Evolutionary conservation across 2,797 vertebrate species (phyloP).

Genomic region (Miopithecus talapoin): DNA sequence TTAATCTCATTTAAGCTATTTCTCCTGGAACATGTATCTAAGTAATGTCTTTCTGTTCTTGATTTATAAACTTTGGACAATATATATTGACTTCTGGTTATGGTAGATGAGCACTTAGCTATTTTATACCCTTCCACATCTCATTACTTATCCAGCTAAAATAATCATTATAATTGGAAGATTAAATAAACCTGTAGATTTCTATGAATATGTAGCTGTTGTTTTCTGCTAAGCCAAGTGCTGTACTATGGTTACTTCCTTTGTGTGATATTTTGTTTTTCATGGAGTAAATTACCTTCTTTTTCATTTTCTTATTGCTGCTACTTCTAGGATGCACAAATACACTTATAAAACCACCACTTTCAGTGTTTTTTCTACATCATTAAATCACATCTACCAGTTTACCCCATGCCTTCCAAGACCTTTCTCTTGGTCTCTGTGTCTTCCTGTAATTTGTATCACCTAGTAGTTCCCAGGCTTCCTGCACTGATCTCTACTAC

Average conservation of each 20-base stretch:
- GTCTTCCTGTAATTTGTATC: not conserved
- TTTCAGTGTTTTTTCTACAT: not conserved
- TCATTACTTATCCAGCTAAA: not conserved
- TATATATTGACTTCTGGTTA: not conserved
- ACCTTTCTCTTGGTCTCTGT: not conserved
- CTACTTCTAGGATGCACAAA: not conserved
- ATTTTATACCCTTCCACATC: not conserved
- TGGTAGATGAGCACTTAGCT: not conserved
- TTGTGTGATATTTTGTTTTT: not conserved
- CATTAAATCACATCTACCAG: not conserved
- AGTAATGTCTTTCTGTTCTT: not conserved
- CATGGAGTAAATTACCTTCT: not conserved
- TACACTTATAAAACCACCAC: not conserved
- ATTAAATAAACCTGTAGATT: slow-evolving; percentile 20
- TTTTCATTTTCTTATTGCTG: not conserved
- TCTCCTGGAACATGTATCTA: not conserved
- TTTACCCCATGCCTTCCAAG: not conserved
- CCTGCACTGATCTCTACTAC: not conserved
- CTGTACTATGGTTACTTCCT: not conserved
- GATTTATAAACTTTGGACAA: not conserved
- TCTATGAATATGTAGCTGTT: not conserved
- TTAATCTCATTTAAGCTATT: not conserved
- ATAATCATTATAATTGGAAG: not conserved
- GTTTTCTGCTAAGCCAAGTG: not conserved
- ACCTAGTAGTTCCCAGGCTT: not conserved